Evolutionary conservation across 2,113 vertebrate species (phyloP).

Genomic region (Tetraodon nigroviridis): DNA sequence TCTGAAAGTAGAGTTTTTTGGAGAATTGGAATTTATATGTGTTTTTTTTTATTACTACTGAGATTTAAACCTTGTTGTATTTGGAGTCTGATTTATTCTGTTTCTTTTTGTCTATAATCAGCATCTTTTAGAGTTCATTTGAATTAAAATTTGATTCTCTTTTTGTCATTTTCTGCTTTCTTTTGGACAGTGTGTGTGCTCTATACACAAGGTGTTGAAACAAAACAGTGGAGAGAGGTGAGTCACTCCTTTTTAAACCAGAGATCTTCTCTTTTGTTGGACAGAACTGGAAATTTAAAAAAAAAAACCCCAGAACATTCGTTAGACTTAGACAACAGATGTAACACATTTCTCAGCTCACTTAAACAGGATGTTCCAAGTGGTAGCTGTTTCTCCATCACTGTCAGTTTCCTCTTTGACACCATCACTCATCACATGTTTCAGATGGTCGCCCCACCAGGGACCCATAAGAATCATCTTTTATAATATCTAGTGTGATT

Average conservation of each 20-base stretch:
- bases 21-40: background rate
- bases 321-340: too few species aligned
- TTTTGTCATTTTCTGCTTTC: constrained; percentile 18
- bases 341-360: too few species aligned
- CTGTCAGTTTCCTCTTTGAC: too few species aligned
- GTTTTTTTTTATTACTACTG: constrained; percentile 22
- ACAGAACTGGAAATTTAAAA: too few species aligned
- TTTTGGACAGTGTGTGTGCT: constrained; percentile 84
- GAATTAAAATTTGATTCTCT: constrained; percentile 3
- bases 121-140: constrained; percentile 2
- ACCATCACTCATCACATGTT: too few species aligned
- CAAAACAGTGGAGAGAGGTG: constrained; percentile 92
- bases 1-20: background rate
- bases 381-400: too few species aligned
- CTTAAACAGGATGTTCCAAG: too few species aligned
- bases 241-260: constrained; percentile 27
- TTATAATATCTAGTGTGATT: background rate
- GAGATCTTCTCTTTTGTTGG: background rate
- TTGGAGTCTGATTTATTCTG: constrained; percentile 21
- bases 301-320: too few species aligned
- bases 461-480: too few species aligned
- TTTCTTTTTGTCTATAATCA: constrained; percentile 4
- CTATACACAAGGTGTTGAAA: constrained; percentile 88
- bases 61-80: constrained; percentile 36
- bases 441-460: too few species aligned